Evolutionary conservation across 1,140 invertebrate genomes (phyloP).

Genomic region (Lepidurus apus): DNA sequence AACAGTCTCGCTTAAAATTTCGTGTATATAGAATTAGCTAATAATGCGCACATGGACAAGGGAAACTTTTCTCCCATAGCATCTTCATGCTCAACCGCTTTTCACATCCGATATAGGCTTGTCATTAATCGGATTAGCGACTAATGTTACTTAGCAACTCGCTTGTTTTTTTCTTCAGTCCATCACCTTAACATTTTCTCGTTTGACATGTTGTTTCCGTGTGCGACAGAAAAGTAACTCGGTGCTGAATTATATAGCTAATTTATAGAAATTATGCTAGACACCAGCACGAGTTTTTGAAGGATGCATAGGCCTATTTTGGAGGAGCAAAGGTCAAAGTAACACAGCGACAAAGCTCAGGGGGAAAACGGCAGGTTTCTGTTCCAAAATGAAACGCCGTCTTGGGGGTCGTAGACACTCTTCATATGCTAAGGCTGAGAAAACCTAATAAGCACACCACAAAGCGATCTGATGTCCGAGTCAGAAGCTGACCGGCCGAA

Average conservation of each 20-base stretch:
- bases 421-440: not conserved
- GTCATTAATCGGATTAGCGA: not conserved
- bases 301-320: too few species aligned
- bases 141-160: not conserved
- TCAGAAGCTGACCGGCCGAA: not conserved
- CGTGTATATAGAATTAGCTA: too few species aligned
- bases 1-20: too few species aligned
- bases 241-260: too few species aligned
- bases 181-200: too few species aligned
- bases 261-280: too few species aligned
- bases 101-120: not conserved
- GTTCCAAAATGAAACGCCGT: not conserved
- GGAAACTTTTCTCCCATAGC: too few species aligned
- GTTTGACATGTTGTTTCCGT: too few species aligned
- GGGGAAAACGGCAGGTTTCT: not conserved
- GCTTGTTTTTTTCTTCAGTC: not conserved
- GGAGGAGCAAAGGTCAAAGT: not conserved
- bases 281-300: too few species aligned
- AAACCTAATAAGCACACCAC: constrained; percentile 15
- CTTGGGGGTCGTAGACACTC: not conserved
- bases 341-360: not conserved
- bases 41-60: too few species aligned
- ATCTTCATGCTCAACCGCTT: not conserved
- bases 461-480: not conserved
- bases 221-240: too few species aligned